A percentile compares a stretch with the other conserved stretches of the same genome.
Evolutionary conservation across 1,140 invertebrate genomes (phyloP).

Genomic region (Orchesella cincta): DNA sequence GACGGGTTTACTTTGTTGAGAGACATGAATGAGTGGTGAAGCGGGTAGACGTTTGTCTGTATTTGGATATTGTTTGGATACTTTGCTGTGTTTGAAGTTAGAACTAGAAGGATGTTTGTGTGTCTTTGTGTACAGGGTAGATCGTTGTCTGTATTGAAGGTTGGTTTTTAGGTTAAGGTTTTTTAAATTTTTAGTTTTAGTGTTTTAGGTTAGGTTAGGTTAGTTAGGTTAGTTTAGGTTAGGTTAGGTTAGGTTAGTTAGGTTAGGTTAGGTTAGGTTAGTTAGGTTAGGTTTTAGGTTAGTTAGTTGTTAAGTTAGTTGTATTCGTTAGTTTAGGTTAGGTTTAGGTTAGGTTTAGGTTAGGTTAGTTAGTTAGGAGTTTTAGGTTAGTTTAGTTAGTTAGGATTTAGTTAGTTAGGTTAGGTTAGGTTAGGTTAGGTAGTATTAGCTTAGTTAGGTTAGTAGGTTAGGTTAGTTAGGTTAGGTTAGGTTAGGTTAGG

Average conservation of each 20-base stretch:
- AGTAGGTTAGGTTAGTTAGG: slow-evolving; percentile 49
- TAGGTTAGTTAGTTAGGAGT: slow-evolving; percentile 43
- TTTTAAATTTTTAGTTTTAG: slow-evolving; percentile 29
- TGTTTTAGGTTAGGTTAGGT: slow-evolving; percentile 30
- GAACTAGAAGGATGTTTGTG: too few species aligned
- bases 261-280: slow-evolving; percentile 35
- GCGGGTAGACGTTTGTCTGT: too few species aligned
- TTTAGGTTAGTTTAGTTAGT: slow-evolving; percentile 43
- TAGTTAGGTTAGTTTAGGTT: slow-evolving; percentile 36
- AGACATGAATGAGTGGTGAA: too few species aligned
- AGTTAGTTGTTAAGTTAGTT: slow-evolving; percentile 30
- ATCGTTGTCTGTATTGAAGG: too few species aligned
- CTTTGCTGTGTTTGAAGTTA: too few species aligned
- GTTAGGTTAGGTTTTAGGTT: slow-evolving; percentile 42
- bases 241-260: slow-evolving; percentile 40
- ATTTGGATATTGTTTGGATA: too few species aligned
- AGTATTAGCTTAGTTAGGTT: slow-evolving; percentile 51
- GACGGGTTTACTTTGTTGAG: too few species aligned
- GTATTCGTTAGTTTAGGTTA: slow-evolving; percentile 45
- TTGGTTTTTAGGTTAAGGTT: slow-evolving; percentile 42
- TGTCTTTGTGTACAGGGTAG: too few species aligned
- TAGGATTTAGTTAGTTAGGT: slow-evolving; percentile 48
- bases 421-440: slow-evolving; percentile 49
- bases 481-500: slow-evolving; percentile 50
- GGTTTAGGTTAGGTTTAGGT: slow-evolving; percentile 47